Percentiles rank a stretch among this genome's conserved stretches.
phyloP scores from a whole-genome alignment of 2,113 vertebrate genomes.

The Phaethon lepturus region DNA sequence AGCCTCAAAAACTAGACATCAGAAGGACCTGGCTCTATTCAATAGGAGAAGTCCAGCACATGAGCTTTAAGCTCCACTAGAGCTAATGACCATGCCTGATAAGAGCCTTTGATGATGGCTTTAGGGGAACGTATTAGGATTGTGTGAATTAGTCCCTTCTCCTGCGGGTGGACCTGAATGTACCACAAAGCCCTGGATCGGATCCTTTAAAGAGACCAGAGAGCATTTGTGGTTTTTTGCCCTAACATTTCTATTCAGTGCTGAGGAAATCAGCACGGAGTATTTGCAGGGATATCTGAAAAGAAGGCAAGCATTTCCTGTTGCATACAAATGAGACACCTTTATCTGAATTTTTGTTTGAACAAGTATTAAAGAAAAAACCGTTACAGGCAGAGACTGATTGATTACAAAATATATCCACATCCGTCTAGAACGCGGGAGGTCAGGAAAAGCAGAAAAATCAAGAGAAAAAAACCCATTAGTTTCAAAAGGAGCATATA shows the following conservation, averaged over 20 bases:
- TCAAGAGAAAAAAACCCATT: neutral
- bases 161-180: neutral
- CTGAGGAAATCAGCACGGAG: slow-evolving; percentile 50
- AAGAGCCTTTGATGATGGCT: neutral
- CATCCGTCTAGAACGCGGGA: slow-evolving; percentile 60
- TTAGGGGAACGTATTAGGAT: neutral
- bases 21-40: neutral
- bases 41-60: neutral
- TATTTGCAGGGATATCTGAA: slow-evolving; percentile 77
- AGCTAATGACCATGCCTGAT: neutral
- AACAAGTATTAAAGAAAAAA: slow-evolving; percentile 75
- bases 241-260: neutral
- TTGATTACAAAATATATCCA: slow-evolving; percentile 74
- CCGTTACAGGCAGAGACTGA: slow-evolving; percentile 70
- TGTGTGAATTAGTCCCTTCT: neutral
- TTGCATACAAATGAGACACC: slow-evolving; percentile 73
- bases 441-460: slow-evolving; percentile 58
- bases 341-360: slow-evolving; percentile 82
- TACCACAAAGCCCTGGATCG: neutral
- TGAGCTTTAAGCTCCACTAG: neutral
- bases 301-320: slow-evolving; percentile 77
- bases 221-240: slow-evolving; percentile 15
- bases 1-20: neutral
- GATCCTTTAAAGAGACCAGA: neutral
- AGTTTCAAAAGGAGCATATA: neutral